phyloP scores from a whole-genome alignment of 2,888 invertebrate genomes.

The Patella ulyssiponensis region DNA sequence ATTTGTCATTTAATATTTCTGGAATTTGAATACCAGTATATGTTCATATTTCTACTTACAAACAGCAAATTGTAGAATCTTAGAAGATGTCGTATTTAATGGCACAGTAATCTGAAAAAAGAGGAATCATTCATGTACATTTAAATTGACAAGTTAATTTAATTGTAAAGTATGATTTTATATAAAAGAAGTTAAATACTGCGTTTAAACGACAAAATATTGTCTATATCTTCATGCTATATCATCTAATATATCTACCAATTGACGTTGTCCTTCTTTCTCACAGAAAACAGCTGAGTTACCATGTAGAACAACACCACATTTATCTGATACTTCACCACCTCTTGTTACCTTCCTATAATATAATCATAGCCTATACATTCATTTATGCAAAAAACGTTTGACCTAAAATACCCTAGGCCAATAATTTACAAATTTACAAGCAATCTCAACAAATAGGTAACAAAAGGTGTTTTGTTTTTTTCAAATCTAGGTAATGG shows the following conservation, averaged over 20 bases:
- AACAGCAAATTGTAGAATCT: conserved; percentile 68
- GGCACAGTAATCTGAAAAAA: conserved; percentile 64
- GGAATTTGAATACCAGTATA: neutral
- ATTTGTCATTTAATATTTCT: too few relatives aligned
- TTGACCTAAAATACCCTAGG: too few relatives aligned
- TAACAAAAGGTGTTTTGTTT: too few relatives aligned
- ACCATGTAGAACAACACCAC: conserved; percentile 68
- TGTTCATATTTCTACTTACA: conserved; percentile 52
- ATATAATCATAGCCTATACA: neutral
- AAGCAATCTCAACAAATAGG: too few relatives aligned
- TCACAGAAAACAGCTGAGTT: conserved; percentile 68
- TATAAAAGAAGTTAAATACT: too few relatives aligned
- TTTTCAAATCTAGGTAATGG: too few relatives aligned
- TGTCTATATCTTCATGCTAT: neutral
- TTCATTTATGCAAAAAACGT: too few relatives aligned
- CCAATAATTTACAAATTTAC: too few relatives aligned
- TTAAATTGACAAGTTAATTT: too few relatives aligned
- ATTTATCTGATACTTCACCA: conserved; percentile 55
- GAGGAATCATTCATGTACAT: too few relatives aligned
- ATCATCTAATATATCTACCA: conserved; percentile 50
- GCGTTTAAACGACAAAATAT: neutral
- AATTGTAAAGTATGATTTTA: too few relatives aligned
- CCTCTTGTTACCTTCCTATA: conserved; percentile 54
- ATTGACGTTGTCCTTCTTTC: conserved; percentile 47
- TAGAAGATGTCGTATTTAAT: conserved; percentile 69